Conservation (phyloP, 2,797 vertebrate genomes). For the Diglossa cyanea region DNA sequence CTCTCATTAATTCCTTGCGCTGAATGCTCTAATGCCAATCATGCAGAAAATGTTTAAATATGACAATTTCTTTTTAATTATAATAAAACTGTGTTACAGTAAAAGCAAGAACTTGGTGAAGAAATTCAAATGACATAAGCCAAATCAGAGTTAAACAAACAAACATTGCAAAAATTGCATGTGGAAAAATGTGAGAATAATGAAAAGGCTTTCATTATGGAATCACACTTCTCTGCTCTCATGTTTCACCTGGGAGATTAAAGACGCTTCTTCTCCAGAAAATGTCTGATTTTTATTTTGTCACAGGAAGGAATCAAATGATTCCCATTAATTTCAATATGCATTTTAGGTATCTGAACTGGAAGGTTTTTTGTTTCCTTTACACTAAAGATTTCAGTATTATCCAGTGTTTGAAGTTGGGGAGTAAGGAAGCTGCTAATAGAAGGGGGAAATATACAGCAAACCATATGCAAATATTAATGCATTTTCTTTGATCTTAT, state of each 20-base stretch:
- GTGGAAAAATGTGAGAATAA: conserved; percentile 34
- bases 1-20: conserved; percentile 25
- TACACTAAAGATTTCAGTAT: conserved; percentile 29
- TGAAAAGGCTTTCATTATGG: not conserved
- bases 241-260: conserved; percentile 14
- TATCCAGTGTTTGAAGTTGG: conserved; percentile 45
- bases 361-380: conserved; percentile 19
- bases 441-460: conserved; percentile 7
- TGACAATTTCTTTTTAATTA: conserved; percentile 44
- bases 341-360: conserved; percentile 32
- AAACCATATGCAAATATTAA: conserved; percentile 57
- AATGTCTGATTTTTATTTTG: conserved; percentile 48
- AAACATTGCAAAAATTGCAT: not conserved
- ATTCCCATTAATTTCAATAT: conserved; percentile 42
- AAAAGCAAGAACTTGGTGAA: conserved; percentile 29
- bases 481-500: conserved; percentile 67
- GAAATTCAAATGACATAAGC: conserved; percentile 17
- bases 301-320: conserved; percentile 27
- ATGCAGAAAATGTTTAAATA: conserved; percentile 5
- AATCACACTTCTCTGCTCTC: not conserved
- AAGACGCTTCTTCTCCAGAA: not conserved
- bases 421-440: conserved; percentile 24
- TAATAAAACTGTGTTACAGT: not conserved
- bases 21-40: conserved; percentile 37
- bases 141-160: not conserved